Conservation (phyloP, 2,113 vertebrate genomes). For the Pimephales promelas region DNA sequence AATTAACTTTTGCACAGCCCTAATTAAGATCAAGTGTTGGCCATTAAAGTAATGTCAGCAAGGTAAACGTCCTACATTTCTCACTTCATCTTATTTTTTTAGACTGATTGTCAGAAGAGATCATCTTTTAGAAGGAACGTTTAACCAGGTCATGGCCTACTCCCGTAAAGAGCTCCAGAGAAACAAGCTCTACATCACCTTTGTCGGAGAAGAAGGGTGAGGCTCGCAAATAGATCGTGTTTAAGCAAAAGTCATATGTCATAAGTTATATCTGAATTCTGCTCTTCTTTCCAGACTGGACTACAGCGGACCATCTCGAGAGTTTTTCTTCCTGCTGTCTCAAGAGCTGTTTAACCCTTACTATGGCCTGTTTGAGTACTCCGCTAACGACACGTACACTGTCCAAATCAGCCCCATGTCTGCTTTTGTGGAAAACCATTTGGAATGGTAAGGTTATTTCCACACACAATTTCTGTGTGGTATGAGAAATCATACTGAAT, state of each 20-base stretch:
- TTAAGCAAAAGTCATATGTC: background rate
- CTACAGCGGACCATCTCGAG: constrained; percentile 89
- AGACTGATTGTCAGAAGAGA: constrained; percentile 88
- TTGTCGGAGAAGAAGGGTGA: constrained; percentile 91
- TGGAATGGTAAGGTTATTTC: constrained; percentile 81
- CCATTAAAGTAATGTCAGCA: background rate
- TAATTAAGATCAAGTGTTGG: too few species aligned
- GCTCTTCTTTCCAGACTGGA: constrained; percentile 78
- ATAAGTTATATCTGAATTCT: background rate
- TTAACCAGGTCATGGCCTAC: constrained; percentile 92
- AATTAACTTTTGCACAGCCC: too few species aligned
- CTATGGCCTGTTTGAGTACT: constrained; percentile 91
- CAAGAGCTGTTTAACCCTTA: constrained; percentile 94
- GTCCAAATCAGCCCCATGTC: constrained; percentile 95
- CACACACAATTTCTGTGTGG: background rate
- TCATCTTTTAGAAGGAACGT: constrained; percentile 88
- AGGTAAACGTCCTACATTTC: background rate
- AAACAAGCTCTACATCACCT: constrained; percentile 89
- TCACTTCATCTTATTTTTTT: constrained; percentile 37
- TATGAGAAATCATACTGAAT: background rate
- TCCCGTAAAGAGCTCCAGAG: constrained; percentile 90
- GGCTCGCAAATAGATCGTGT: background rate
- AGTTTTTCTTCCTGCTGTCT: constrained; percentile 92
- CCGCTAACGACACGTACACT: constrained; percentile 90
- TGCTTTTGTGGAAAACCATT: constrained; percentile 89